Base-by-base conservation (phyloP, 2,888 invertebrate species). In the Biston stratarius region DNA sequence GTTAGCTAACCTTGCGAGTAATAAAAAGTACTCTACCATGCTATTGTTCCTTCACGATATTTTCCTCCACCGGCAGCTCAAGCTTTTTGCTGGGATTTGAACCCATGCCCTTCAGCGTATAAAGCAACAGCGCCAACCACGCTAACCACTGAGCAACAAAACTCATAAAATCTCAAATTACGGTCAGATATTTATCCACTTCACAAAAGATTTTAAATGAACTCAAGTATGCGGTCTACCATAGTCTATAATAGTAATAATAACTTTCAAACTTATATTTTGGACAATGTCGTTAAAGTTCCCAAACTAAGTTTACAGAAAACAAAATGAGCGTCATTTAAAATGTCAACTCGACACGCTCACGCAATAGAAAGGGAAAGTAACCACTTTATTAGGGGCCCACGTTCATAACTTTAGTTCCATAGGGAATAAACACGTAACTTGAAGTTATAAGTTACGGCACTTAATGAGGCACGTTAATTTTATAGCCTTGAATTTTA, bases 341-440 rank as follows among this genome's bases (percentile, higher is more conserved):
- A 67, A 61, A 53, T 52, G 58, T 47, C 38, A 12, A 10, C 40
- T n/a, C 33, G 47, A 44, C 53, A 61, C 66, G 52, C 61, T 45
- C 59, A 63, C 55, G 62, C 67, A 11, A 63, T 56, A 34, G 53
- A 59, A 59, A 36, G 58, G 10, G 42, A 67, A 67, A 56, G 60
- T 56, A 38, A 67, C 67, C 53, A 47, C 63, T 67, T 63, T 56
- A 60, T 63, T 62, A 44, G 45, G 38, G 49, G n/a, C 6, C 55
- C 44, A 33, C 14, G 48, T 51, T 63, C 38, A 58, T 63, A 60
- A 67, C 49, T 66, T 51, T 15, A n/a, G 42, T 53, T 44, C 67
- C 40, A 15, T 47, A 38, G 67, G 67, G 67, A 67, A 67, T 67
- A 58, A 67, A 57, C 53, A 62, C 56, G 56, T 53, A 44, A 62